Evolutionary conservation across 2,888 invertebrate species (phyloP).

Genomic region (Diloba caeruleocephala): DNA sequence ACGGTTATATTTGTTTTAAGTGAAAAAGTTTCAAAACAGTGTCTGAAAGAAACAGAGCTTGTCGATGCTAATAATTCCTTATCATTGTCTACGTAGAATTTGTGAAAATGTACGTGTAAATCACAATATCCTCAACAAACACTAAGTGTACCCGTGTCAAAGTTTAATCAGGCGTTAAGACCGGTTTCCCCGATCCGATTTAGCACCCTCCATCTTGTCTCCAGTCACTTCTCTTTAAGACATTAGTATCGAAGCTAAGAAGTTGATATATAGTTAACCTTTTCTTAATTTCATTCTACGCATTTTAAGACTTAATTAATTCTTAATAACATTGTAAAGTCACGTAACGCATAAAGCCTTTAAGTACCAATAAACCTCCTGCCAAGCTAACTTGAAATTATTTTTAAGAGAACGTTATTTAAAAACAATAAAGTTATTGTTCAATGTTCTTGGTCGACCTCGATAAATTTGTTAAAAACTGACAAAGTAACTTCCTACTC

Average conservation of each 20-base stretch:
- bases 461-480: conserved; percentile 37
- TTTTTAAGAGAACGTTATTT: conserved; percentile 30
- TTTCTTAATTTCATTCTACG: neutral
- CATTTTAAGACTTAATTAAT: conserved; percentile 23
- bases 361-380: conserved; percentile 35
- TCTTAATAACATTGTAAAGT: conserved; percentile 29
- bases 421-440: conserved; percentile 60
- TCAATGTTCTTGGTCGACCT: conserved; percentile 48
- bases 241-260: conserved; percentile 3
- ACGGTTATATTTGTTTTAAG: too few species aligned
- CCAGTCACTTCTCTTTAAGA: conserved; percentile 26
- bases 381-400: conserved; percentile 45
- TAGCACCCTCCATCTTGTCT: conserved; percentile 18
- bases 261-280: conserved; percentile 1
- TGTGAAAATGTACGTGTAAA: conserved; percentile 15
- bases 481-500: conserved; percentile 47
- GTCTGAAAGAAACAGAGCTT: conserved; percentile 2
- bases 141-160: conserved; percentile 36
- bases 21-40: too few species aligned
- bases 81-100: conserved; percentile 13
- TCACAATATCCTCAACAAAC: conserved; percentile 27
- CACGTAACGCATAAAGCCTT: conserved; percentile 40
- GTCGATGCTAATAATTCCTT: conserved; percentile 16
- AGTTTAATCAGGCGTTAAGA: conserved; percentile 44
- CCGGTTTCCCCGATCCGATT: conserved; percentile 20